Evolutionary conservation across 35 echinoderm and acorn worm species (phyloP), one percentile per base, ranked within the genome.

Genomic region (Holothuria glaberrima): DNA sequence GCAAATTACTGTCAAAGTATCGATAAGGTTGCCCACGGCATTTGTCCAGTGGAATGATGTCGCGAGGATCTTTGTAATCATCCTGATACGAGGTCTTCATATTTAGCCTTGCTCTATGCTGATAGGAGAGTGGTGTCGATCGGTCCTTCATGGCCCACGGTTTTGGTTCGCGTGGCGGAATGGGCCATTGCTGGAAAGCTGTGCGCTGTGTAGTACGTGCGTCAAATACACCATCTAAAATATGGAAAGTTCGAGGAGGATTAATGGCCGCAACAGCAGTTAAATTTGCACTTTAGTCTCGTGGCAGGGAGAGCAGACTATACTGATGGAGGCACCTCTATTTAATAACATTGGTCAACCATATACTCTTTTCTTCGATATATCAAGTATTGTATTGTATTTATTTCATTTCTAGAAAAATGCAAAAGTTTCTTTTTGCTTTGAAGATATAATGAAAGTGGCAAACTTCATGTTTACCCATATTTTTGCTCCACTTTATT

Each of bases 211-310:
- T 99, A 13, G 97, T 95, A 33, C 88, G 60, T 36, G 58, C 91
- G 77, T 95, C 97, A 89, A 99, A 99, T 20, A 90, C 91, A 38
- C 83, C 68, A 7, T 83, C 97, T 99, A n/a, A n/a, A n/a, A n/a
- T n/a, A n/a, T n/a, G 81, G 27, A 25, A 80, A 76, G 14, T 46
- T 81, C 20, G 10, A 79, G 75, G 13, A 79, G n/a, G n/a, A 22
- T 76, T 68, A 68, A 68, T 68, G 30, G 7, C 9, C 27, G 3
- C 81, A 83, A 2, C 19, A 80, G 31, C 24, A 77, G 12, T 18
- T 20, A 26, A 22, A 27, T 63, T 63, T 63, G n/a, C n/a, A 63
- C 4, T 27, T 63, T 63, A 63, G 19, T 63, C 19, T 27, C 13
- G 12, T 4, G 60, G 60, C 25, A 63, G 12, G 4, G 25, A 27